Base-by-base conservation (phyloP, 2,797 vertebrate species). In the Gymnocypris eckloni region DNA sequence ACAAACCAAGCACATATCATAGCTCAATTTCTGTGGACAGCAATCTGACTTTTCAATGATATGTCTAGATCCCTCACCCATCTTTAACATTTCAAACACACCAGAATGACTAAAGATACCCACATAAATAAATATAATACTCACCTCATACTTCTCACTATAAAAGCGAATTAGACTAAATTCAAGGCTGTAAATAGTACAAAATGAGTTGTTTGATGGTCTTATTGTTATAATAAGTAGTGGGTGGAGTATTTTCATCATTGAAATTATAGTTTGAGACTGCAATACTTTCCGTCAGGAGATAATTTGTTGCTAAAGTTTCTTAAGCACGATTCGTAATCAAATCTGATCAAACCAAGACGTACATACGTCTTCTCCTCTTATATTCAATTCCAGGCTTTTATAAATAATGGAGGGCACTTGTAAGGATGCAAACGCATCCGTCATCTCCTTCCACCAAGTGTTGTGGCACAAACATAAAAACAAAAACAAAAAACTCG, bases 21-120 rank as follows among this genome's bases (percentile, higher is more conserved):
- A 71, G 20, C 48, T 81, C 20, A 70, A 41, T 71, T 82, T 71
- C 59, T 71, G 15, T 41, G 67, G 20, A 33, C 54, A 25, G 12
- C 33, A 69, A n/a, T 72, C 6, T 16, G 12, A 48, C 22, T 78
- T 79, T 43, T 61, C 22, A 43, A 13, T n/a, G 3, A 28, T 22
- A 3, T 54, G 37, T 39, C 20, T n/a, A 4, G 33, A 2, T 59
- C 28, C 1, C 25, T 41, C 20, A 54, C 33, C 54, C 43, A 61
- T 15, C 15, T 79, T 43, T 67, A 18, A 67, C 43, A 28, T 79
- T 45, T 77, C n/a, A 22, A 73, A 25, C 22, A 25, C 71, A 48
- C 20, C 39, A 43, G 54, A 41, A 5, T 12, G n/a, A 77, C 39
- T 41, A 79, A 79, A 61, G 39, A 61, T 45, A 61, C 7, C 7